A percentile compares a stretch with the other conserved stretches of the same genome.
These are phyloP conservation scores for Drosophila grimshawi DNA, from an alignment of 1,140 invertebrate species.

Conservation along the genomic window DNA sequence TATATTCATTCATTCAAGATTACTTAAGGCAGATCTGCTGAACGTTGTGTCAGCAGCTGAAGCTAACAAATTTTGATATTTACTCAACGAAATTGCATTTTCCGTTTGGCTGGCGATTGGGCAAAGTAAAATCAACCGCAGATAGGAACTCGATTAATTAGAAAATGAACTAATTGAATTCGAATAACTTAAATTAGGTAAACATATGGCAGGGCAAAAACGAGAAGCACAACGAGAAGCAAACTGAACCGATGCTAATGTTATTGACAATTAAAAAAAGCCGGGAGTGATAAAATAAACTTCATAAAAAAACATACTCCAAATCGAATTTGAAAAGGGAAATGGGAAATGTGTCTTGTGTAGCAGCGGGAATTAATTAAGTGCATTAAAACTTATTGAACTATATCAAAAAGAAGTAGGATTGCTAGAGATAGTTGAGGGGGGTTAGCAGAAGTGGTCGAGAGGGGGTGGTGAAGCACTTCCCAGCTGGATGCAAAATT, in stretches of 20 bases:
- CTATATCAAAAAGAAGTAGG: slow-evolving; percentile 53
- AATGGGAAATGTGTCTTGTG: slow-evolving; percentile 27
- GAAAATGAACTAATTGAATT: slow-evolving; percentile 78
- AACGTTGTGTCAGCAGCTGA: slow-evolving; percentile 24
- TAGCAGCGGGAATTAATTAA: slow-evolving; percentile 76
- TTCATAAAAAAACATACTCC: slow-evolving; percentile 46
- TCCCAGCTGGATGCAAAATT: slow-evolving; percentile 64
- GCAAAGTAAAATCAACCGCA: slow-evolving; percentile 23
- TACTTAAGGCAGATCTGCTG: background rate
- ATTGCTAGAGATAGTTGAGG: background rate
- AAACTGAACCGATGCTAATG: slow-evolving; percentile 15
- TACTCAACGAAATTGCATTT: slow-evolving; percentile 75
- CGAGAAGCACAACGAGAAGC: slow-evolving; percentile 4
- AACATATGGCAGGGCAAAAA: slow-evolving; percentile 47
- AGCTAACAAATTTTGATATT: slow-evolving; percentile 52
- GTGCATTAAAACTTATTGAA: slow-evolving; percentile 83
- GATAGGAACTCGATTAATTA: slow-evolving; percentile 68
- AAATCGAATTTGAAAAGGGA: slow-evolving; percentile 75
- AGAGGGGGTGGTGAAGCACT: slow-evolving; percentile 9
- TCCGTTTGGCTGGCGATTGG: slow-evolving; percentile 69
- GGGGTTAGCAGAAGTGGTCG: background rate
- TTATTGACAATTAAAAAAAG: slow-evolving; percentile 33
- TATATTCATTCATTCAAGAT: background rate
- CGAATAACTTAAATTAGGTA: slow-evolving; percentile 82
- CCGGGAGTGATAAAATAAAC: slow-evolving; percentile 23